Evolutionary conservation across 2,888 invertebrate genomes (phyloP).

Genomic region (Xiphydria camelus): DNA sequence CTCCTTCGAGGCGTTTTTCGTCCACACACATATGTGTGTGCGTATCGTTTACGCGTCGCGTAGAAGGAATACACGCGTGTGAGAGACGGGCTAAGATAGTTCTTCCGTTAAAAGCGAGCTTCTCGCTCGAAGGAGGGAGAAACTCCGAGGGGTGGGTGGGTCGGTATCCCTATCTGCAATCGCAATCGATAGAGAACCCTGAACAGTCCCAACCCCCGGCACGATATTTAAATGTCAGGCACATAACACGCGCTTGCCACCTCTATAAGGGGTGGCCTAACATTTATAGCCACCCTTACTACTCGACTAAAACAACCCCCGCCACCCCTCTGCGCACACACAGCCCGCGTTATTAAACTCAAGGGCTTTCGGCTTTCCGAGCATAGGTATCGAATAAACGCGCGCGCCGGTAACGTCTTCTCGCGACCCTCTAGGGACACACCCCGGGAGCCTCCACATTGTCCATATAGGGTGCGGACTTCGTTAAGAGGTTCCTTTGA

Average conservation of each 20-base stretch:
- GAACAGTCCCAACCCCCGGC: slow-evolving; percentile 20
- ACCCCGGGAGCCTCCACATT: too few species aligned
- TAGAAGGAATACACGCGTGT: background rate
- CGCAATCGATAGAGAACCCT: slow-evolving; percentile 41
- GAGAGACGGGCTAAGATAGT: background rate
- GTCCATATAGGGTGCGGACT: too few species aligned
- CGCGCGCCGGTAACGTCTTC: too few species aligned
- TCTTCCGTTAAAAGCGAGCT: background rate
- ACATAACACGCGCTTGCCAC: slow-evolving; percentile 47
- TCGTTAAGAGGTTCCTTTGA: too few species aligned
- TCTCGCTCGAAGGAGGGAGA: background rate
- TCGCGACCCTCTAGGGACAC: too few species aligned
- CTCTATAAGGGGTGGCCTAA: slow-evolving; percentile 37
- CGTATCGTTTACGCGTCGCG: background rate
- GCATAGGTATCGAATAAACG: slow-evolving; percentile 39
- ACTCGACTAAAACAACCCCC: slow-evolving; percentile 14
- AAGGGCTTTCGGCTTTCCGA: slow-evolving; percentile 43
- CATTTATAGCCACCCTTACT: slow-evolving; percentile 38
- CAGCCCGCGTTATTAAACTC: slow-evolving; percentile 46
- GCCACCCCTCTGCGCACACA: slow-evolving; percentile 17
- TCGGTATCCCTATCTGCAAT: slow-evolving; percentile 36
- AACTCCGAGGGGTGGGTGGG: background rate
- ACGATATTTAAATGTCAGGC: slow-evolving; percentile 57
- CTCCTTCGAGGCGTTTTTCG: too few species aligned
- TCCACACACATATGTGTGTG: too few species aligned